Percentiles rank a stretch among this genome's conserved stretches.
phyloP scores from a whole-genome alignment of 2,797 vertebrate species.

The Hippocampus kuda region DNA sequence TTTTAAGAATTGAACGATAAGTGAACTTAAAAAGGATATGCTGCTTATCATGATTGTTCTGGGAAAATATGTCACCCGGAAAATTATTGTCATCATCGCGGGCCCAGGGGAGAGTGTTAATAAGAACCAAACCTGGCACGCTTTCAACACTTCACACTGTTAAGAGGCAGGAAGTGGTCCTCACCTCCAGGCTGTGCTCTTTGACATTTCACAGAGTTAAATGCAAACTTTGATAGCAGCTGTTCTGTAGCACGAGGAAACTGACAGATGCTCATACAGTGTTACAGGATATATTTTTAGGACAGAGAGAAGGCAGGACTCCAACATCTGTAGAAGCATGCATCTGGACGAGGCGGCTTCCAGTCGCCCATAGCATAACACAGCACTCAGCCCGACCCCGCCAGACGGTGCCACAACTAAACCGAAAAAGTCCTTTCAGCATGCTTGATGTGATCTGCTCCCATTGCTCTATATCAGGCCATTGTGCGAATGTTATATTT shows the following conservation, averaged over 20 bases:
- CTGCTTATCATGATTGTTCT: too few species aligned
- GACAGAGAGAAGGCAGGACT: constrained; percentile 11
- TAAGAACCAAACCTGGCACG: not conserved
- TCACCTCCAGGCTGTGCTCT: constrained; percentile 8
- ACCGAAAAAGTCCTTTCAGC: constrained; percentile 21
- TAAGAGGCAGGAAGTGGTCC: constrained; percentile 18
- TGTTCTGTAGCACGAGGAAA: not conserved
- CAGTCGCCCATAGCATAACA: constrained; percentile 23
- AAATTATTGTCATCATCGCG: too few species aligned
- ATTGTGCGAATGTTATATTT: constrained; percentile 31
- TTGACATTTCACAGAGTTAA: constrained; percentile 9
- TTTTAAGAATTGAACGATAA: too few species aligned
- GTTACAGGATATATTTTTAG: constrained; percentile 17
- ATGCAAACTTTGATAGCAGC: constrained; percentile 8
- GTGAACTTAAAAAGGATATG: too few species aligned
- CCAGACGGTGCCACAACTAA: constrained; percentile 17
- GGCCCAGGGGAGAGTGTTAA: not conserved
- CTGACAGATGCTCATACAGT: constrained; percentile 3
- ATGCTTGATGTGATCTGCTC: constrained; percentile 28
- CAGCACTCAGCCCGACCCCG: constrained; percentile 13
- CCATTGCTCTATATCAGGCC: constrained; percentile 48
- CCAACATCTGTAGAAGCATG: constrained; percentile 21
- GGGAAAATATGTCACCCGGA: too few species aligned
- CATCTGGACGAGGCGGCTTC: constrained; percentile 20
- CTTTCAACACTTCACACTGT: not conserved